Evolutionary conservation across 2,888 invertebrate species (phyloP), one percentile per base, ranked within the genome.

Genomic region (Xanthostigma xanthostigma): DNA sequence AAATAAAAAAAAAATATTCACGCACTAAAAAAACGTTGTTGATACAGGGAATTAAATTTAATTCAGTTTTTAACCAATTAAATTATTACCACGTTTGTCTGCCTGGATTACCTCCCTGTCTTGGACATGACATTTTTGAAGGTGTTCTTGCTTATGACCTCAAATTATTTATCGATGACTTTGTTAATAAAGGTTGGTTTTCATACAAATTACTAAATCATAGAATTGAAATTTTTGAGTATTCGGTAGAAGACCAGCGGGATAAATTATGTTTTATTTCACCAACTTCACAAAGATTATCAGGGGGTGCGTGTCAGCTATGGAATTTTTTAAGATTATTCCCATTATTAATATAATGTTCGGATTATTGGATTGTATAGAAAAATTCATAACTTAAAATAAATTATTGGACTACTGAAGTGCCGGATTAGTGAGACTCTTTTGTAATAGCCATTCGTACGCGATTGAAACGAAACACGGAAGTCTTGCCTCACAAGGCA

Each of bases 81-180:
- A n/a, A 34, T 10, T 35, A 9, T 48, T 47, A 14, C 35, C 47
- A 47, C 35, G 42, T 47, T 47, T 47, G 47, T 43, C 8, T 3
- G n/a, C 49, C 49, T 12, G 49, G 49, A 11, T 40, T 45, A 14
- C 49, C 44, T 10, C 49, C 49, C 34, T 49, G 40, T 27, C 36
- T 49, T 9, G 49, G 36, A 36, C 37, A 44, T 38, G 38, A 45
- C 14, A 14, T 45, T 10, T 36, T 45, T 9, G 45, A 45, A 36
- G 45, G 38, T 36, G 36, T 45, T 11, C 17, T 36, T 40, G 45
- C 45, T 9, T 37, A 45, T 36, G 45, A 45, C 14, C 11, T 36
- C n/a, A 45, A 45, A 45, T 37, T 45, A 3, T 45, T 37, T 38
- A 9, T 45, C 8, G 45, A 45, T 45, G 9, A 41, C 12, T 12